Conservation (phyloP, 2,888 invertebrate genomes). For the Heliconius cydno region DNA sequence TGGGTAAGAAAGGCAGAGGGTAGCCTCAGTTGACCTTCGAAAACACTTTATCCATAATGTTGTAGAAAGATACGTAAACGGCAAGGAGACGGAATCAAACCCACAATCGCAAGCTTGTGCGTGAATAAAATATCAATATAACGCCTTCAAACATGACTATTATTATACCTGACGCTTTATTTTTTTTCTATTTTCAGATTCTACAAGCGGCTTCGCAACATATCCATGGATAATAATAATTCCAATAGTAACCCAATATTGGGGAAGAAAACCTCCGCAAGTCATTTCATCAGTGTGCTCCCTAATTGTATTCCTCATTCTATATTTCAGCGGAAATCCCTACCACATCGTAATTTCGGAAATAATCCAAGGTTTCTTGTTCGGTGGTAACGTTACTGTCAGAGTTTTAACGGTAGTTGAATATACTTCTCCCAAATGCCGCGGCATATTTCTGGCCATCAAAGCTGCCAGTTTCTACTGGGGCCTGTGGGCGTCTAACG, state of each 20-base stretch:
- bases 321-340: constrained; percentile 51
- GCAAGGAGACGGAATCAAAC: too few species aligned
- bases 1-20: too few species aligned
- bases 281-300: constrained; percentile 49
- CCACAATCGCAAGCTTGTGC: too few species aligned
- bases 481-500: constrained; percentile 57
- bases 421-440: constrained; percentile 52
- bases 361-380: constrained; percentile 53
- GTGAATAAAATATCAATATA: too few species aligned
- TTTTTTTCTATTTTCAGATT: constrained; percentile 52
- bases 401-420: constrained; percentile 53
- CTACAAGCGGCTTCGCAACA: constrained; percentile 53
- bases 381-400: constrained; percentile 50
- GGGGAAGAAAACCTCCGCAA: constrained; percentile 43
- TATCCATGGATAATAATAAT: constrained; percentile 53
- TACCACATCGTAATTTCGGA: constrained; percentile 53
- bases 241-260: not conserved
- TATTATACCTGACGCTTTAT: not conserved
- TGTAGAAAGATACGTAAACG: too few species aligned
- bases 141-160: too few species aligned
- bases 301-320: constrained; percentile 47
- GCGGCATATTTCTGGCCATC: constrained; percentile 53
- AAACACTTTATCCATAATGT: too few species aligned
- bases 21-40: too few species aligned
- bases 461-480: constrained; percentile 54